A percentile compares a stretch with the other conserved stretches of the same genome.
These are phyloP conservation scores for Peromyscus leucopus DNA, from an alignment of 2,113 vertebrate genomes.

Conservation along the genomic window DNA sequence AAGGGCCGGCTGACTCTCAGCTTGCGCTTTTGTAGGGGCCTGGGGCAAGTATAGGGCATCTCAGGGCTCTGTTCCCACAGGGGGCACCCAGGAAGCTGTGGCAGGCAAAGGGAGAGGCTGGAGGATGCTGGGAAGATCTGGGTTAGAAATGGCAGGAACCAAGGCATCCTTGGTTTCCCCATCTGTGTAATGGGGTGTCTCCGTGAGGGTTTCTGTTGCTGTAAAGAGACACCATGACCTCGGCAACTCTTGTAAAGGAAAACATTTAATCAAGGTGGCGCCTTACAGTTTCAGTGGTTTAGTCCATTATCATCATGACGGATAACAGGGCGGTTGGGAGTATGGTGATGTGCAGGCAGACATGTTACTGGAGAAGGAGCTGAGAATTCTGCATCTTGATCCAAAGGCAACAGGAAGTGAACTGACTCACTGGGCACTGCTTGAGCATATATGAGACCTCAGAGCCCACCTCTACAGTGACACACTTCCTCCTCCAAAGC, in stretches of 20 bases:
- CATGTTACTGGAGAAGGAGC: background rate
- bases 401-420: background rate
- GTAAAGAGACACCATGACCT: background rate
- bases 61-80: background rate
- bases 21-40: background rate
- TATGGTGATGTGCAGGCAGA: background rate
- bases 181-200: background rate
- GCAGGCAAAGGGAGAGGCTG: background rate
- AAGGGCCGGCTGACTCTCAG: accelerated
- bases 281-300: background rate
- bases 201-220: background rate
- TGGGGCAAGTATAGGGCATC: accelerated
- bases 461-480: background rate
- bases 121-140: background rate
- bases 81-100: accelerated
- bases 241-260: background rate
- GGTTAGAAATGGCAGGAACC: background rate
- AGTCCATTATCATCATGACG: background rate
- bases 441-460: background rate
- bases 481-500: background rate
- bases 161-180: background rate
- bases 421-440: background rate
- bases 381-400: background rate
- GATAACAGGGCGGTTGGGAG: background rate
- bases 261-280: background rate